A percentile compares a stretch with the other conserved stretches of the same genome.
Evolutionary conservation across 2,797 vertebrate species (phyloP).

Genomic region (Rachycentron canadum): DNA sequence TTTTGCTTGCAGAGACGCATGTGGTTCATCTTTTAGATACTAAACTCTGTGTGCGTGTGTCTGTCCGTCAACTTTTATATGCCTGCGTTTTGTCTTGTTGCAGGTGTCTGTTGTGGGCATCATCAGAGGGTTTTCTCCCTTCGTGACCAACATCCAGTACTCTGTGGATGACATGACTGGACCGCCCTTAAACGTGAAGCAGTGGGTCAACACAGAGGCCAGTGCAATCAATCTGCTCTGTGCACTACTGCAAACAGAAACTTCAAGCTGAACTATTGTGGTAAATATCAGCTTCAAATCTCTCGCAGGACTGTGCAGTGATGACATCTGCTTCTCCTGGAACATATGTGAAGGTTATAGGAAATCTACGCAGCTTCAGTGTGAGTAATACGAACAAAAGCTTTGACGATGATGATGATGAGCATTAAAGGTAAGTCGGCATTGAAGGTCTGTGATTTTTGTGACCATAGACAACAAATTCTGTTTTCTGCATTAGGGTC

Average conservation of each 20-base stretch:
- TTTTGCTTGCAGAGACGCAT: not conserved
- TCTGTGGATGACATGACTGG: conserved; percentile 81
- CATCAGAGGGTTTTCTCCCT: conserved; percentile 49
- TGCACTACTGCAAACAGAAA: not conserved
- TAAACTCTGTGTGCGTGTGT: too few relatives aligned
- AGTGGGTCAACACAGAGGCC: conserved; percentile 72
- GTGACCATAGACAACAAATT: not conserved
- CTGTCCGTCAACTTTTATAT: not conserved
- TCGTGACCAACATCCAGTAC: conserved; percentile 54
- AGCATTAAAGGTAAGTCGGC: not conserved
- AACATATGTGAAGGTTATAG: conserved; percentile 68
- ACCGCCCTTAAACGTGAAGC: conserved; percentile 66
- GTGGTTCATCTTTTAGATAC: too few relatives aligned
- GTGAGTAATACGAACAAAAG: conserved; percentile 27
- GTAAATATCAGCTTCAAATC: not conserved
- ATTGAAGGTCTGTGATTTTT: not conserved
- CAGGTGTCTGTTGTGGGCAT: conserved; percentile 78
- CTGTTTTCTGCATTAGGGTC: conserved; percentile 40
- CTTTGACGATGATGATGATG: too few relatives aligned
- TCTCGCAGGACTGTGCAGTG: conserved; percentile 25
- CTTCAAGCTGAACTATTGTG: not conserved
- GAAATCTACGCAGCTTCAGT: conserved; percentile 40
- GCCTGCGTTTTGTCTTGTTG: not conserved
- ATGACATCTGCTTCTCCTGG: conserved; percentile 27
- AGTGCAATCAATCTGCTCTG: conserved; percentile 22